These are phyloP conservation scores for Pheosia gnoma DNA, from an alignment of 2,888 invertebrate species.

Conservation along the genomic window DNA sequence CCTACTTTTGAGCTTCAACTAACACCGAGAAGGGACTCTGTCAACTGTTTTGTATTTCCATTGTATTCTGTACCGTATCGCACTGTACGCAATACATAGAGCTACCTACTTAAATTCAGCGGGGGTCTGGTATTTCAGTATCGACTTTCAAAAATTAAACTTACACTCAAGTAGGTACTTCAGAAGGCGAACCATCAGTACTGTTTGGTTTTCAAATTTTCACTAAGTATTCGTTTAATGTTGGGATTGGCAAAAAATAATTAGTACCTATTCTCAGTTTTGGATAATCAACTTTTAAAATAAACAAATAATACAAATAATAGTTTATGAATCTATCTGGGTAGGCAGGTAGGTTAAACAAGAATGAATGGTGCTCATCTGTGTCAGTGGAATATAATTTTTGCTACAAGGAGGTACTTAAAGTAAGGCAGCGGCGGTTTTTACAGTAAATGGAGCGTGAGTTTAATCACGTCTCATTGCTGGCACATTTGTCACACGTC, in stretches of 20 bases:
- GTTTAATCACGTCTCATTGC: slow-evolving; percentile 44
- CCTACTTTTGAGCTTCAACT: slow-evolving; percentile 14
- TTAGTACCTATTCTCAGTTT: too few species aligned
- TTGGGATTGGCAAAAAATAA: too few species aligned
- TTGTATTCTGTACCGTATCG: slow-evolving; percentile 16
- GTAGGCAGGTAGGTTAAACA: not conserved
- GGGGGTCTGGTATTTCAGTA: not conserved
- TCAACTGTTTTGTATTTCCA: slow-evolving; percentile 19
- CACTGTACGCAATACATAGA: slow-evolving; percentile 4
- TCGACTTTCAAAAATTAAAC: not conserved
- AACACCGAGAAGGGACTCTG: slow-evolving; percentile 13
- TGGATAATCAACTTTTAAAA: too few species aligned
- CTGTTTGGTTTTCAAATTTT: too few species aligned
- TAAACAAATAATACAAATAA: too few species aligned
- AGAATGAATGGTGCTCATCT: not conserved
- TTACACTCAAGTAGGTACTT: not conserved
- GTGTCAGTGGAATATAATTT: slow-evolving; percentile 13
- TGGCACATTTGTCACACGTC: slow-evolving; percentile 43
- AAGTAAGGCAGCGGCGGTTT: slow-evolving; percentile 36
- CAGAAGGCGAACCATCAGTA: too few species aligned
- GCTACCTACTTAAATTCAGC: slow-evolving; percentile 10
- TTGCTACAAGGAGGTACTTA: slow-evolving; percentile 23
- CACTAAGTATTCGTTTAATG: too few species aligned
- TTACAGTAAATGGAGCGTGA: slow-evolving; percentile 43
- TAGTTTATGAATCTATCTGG: too few species aligned